Conservation (phyloP, 2,888 invertebrate species). For the Pachliopta kotzebuea region DNA sequence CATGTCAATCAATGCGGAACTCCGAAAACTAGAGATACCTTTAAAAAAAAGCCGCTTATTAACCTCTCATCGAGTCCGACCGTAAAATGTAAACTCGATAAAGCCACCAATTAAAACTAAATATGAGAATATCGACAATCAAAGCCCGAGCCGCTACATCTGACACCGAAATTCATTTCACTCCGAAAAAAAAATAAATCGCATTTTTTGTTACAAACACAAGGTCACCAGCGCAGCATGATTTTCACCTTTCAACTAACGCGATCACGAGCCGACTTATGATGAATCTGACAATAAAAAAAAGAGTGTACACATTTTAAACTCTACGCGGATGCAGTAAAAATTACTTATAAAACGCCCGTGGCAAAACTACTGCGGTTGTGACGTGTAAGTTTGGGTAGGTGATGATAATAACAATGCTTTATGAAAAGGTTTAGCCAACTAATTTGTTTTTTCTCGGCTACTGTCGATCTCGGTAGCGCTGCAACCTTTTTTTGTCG, state of each 20-base stretch:
- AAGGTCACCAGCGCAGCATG: slow-evolving; percentile 75
- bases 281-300: slow-evolving; percentile 39
- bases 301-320: slow-evolving; percentile 43
- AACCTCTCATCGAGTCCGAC: slow-evolving; percentile 79
- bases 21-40: slow-evolving; percentile 73
- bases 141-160: slow-evolving; percentile 78
- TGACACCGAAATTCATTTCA: slow-evolving; percentile 74
- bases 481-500: slow-evolving; percentile 75
- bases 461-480: slow-evolving; percentile 80
- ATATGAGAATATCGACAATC: slow-evolving; percentile 79
- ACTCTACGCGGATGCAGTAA: slow-evolving; percentile 50
- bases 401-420: slow-evolving; percentile 79
- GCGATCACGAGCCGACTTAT: slow-evolving; percentile 47
- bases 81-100: slow-evolving; percentile 81
- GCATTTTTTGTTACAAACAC: slow-evolving; percentile 68
- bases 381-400: slow-evolving; percentile 60
- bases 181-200: slow-evolving; percentile 61
- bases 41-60: slow-evolving; percentile 80
- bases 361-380: slow-evolving; percentile 46
- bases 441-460: slow-evolving; percentile 80
- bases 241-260: slow-evolving; percentile 73
- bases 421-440: slow-evolving; percentile 80
- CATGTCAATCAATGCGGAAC: slow-evolving; percentile 49
- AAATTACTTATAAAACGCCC: slow-evolving; percentile 43
- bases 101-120: slow-evolving; percentile 81